Conservation (phyloP, 2,888 invertebrate species). For the Lysandra coridon region DNA sequence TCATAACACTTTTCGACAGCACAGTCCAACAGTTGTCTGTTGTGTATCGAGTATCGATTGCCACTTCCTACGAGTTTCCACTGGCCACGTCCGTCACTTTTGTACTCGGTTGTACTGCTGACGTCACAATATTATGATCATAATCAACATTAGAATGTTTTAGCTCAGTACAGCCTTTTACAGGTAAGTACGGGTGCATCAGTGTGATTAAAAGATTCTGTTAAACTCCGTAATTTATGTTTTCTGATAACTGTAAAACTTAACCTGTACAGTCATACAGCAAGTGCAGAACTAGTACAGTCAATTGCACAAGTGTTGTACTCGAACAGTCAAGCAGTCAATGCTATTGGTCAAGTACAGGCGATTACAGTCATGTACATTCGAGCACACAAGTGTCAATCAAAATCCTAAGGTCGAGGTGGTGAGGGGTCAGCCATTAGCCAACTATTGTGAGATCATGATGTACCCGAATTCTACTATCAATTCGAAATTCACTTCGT, state of each 20-base stretch:
- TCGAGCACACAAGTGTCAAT: conserved; percentile 5
- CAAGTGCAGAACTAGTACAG: no score
- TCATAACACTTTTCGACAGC: conserved; percentile 33
- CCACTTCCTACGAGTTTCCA: conserved; percentile 51
- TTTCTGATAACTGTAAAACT: not conserved
- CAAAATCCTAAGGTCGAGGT: not conserved
- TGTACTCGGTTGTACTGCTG: not conserved
- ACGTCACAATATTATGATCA: not conserved
- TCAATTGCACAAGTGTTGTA: no score
- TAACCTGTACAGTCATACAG: not conserved
- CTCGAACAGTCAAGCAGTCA: conserved; percentile 3
- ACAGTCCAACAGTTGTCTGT: conserved; percentile 40
- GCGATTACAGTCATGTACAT: not conserved
- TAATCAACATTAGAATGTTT: not conserved
- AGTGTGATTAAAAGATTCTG: not conserved
- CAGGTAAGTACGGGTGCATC: not conserved
- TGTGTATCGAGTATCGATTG: conserved; percentile 52
- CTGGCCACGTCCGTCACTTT: conserved; percentile 34
- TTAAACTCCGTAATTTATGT: not conserved
- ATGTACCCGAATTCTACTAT: not conserved
- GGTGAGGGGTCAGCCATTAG: conserved; percentile 16
- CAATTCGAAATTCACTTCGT: not conserved
- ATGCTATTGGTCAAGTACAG: not conserved
- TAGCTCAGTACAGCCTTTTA: no score
- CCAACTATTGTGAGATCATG: conserved; percentile 14